A percentile compares a stretch with the other conserved stretches of the same genome.
phyloP scores from a whole-genome alignment of 2,888 invertebrate genomes.

The Lacanobia oleracea region DNA sequence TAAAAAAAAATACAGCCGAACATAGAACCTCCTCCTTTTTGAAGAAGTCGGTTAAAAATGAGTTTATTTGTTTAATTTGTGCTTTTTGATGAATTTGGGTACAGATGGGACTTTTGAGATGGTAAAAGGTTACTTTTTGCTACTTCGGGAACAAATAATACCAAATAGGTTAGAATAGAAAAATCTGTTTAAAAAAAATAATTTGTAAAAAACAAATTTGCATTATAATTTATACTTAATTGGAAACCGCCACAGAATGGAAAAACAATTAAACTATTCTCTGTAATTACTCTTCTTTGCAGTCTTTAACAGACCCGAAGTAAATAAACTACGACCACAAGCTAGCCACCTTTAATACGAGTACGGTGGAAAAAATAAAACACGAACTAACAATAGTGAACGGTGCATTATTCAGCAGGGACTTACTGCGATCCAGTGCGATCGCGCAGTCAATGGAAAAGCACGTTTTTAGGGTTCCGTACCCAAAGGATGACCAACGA shows the following conservation, averaged over 20 bases:
- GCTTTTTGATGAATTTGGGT: no score
- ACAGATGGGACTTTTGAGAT: no score
- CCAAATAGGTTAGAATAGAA: no score
- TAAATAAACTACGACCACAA: constrained; percentile 25
- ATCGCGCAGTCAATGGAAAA: constrained; percentile 37
- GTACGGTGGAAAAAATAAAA: constrained; percentile 41
- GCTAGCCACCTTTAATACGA: constrained; percentile 14
- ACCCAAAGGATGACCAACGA: no score
- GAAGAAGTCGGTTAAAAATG: no score
- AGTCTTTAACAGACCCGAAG: constrained; percentile 11
- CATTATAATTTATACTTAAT: no score
- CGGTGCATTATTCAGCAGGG: constrained; percentile 48
- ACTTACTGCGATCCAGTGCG: constrained; percentile 27
- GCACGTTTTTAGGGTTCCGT: not conserved
- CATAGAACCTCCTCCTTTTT: no score
- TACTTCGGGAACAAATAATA: not conserved
- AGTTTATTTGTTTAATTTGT: no score
- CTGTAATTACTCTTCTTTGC: constrained; percentile 15
- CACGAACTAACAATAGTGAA: constrained; percentile 34
- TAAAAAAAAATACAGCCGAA: no score
- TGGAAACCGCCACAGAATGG: not conserved
- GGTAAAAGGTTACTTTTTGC: no score
- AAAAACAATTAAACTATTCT: constrained; percentile 25
- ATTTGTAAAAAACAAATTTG: no score
- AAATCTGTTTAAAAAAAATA: no score